Evolutionary conservation across 1,140 invertebrate species (phyloP), one percentile per base, ranked within the genome.

Genomic region (Brachionus sp.): DNA sequence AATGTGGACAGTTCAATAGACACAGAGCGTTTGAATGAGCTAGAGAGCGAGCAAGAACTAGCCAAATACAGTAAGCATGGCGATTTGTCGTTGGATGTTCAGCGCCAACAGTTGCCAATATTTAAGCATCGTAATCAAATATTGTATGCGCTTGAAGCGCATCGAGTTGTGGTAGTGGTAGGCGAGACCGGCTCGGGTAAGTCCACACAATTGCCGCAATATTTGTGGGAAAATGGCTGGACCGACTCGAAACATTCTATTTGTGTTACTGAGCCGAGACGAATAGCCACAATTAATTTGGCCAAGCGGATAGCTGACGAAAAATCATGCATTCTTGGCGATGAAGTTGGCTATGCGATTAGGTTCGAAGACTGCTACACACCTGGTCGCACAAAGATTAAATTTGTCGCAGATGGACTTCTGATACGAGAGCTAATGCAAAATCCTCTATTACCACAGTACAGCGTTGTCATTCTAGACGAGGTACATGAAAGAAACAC

Each of bases 321-420:
- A 90, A 92, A 92, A 16, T 93, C 93, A 1, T 92, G 91, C 37
- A 86, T 92, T 25, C 88, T 96, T 0, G 94, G 95, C 0, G 91
- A 93, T n/a, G 90, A 91, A 80, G 95, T 98, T 16, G 97, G 97
- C 0, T 98, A 98, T 88, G 91, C 92, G 1, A 95, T 98, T 84
- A 91, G 95, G 37, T 98, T 98, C 90, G 94, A 97, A 86, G 92
- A 95, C 75, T 92, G 92, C 80, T 92, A 91, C 37, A 91, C 91
- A 62, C 84, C 87, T 62, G 87, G 90, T 3, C 89, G 90, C 3
- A 97, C 95, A 0, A 92, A 93, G 85, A 91, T 91, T 39, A 87
- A 95, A 93, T 98, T 94, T 86, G 93, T 98, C 91, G 98, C 97
- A 0, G 96, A 98, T 90, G 97, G 96, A 3, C 94, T 98, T 85